Conservation (phyloP, 1,140 invertebrate genomes). For the Halictus rubicundus region DNA sequence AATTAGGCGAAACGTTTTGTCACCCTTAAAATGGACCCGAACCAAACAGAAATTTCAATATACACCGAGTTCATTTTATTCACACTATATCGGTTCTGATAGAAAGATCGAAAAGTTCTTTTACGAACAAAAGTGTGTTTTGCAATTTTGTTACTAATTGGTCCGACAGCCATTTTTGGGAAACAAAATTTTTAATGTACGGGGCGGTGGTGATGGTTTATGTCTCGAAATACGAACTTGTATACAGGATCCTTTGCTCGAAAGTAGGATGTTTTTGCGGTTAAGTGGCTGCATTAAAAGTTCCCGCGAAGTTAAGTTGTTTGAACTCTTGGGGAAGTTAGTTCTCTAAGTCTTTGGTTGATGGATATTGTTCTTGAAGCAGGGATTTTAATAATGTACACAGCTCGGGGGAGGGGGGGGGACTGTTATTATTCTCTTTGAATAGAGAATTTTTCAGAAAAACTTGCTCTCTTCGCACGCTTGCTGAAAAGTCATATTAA, state of each 20-base stretch:
- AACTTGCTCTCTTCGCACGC: neutral
- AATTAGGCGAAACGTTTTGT: too few relatives aligned
- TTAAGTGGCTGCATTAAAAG: slow-evolving; percentile 34
- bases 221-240: neutral
- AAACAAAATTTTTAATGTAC: neutral
- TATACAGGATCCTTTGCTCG: neutral
- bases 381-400: slow-evolving; percentile 12
- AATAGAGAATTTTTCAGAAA: neutral
- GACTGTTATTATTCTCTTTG: neutral
- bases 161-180: too few relatives aligned
- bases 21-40: too few relatives aligned
- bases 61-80: too few relatives aligned
- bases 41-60: too few relatives aligned
- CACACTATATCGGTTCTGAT: too few relatives aligned
- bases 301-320: slow-evolving; percentile 7
- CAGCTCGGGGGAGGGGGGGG: neutral
- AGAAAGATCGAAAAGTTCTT: too few relatives aligned
- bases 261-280: slow-evolving; percentile 15
- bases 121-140: too few relatives aligned
- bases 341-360: neutral
- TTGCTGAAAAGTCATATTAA: neutral
- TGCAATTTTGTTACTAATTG: too few relatives aligned
- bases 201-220: neutral
- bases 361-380: slow-evolving; percentile 31
- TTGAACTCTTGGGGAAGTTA: neutral